Evolutionary conservation across 2,888 invertebrate genomes (phyloP).

Genomic region (Eristalinus aeneus): DNA sequence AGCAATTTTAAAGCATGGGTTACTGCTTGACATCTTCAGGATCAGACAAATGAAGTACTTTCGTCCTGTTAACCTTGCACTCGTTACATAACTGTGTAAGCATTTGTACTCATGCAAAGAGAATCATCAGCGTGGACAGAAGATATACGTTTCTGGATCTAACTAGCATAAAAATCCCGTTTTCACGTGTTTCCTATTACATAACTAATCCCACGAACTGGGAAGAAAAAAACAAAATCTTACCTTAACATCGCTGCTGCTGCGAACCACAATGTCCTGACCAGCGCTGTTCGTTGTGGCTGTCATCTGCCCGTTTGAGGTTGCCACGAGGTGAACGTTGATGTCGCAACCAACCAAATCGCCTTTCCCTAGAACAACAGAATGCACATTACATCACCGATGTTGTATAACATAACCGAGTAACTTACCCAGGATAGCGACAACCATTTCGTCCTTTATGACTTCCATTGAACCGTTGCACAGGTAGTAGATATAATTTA

Average conservation of each 20-base stretch:
- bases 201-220: not conserved
- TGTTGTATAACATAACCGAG: not conserved
- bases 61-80: too few species aligned
- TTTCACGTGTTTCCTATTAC: too few species aligned
- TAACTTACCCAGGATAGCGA: conserved; percentile 94
- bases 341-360: conserved; percentile 97
- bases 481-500: conserved; percentile 96
- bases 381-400: not conserved
- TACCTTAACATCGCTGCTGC: conserved; percentile 95
- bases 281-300: conserved; percentile 83
- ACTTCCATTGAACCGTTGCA: conserved; percentile 99
- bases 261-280: conserved; percentile 92
- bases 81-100: too few species aligned
- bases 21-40: too few species aligned
- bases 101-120: too few species aligned
- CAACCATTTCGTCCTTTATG: conserved; percentile 97
- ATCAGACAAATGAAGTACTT: too few species aligned
- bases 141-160: too few species aligned
- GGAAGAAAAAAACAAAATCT: not conserved
- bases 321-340: conserved; percentile 88
- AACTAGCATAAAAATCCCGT: too few species aligned
- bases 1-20: too few species aligned
- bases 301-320: conserved; percentile 83
- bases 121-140: too few species aligned
- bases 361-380: conserved; percentile 89